A percentile compares a stretch with the other conserved stretches of the same genome.
Evolutionary conservation across 1,140 invertebrate genomes (phyloP).

Genomic region (Drosophila ambigua): DNA sequence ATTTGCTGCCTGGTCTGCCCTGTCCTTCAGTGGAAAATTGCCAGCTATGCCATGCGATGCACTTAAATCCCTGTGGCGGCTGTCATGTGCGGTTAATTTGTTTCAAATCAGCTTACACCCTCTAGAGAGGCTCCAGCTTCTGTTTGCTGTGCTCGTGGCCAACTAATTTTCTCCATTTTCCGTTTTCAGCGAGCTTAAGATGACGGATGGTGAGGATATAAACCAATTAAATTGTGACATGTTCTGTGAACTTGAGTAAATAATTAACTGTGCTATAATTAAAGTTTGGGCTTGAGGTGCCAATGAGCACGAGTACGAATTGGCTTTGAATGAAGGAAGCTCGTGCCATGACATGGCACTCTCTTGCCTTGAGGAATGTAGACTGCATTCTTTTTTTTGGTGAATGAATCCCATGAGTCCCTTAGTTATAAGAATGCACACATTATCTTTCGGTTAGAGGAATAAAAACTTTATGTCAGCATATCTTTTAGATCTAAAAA

Average conservation of each 20-base stretch:
- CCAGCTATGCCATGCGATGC: constrained; percentile 61
- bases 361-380: no score
- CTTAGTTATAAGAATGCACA: no score
- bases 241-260: constrained; percentile 7
- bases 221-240: constrained; percentile 34
- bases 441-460: no score
- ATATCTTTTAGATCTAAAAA: no score
- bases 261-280: background rate
- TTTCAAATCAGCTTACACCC: constrained; percentile 64
- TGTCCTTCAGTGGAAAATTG: constrained; percentile 53
- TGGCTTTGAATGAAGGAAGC: no score
- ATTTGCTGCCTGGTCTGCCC: constrained; percentile 26
- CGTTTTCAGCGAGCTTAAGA: constrained; percentile 15
- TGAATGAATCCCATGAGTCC: no score
- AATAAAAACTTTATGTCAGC: no score
- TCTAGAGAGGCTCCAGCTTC: constrained; percentile 7
- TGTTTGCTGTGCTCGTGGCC: constrained; percentile 12
- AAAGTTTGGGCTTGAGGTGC: no score
- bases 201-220: constrained; percentile 15
- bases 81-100: constrained; percentile 74
- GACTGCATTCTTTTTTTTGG: no score
- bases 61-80: constrained; percentile 61
- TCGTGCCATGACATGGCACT: no score
- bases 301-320: no score
- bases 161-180: constrained; percentile 22